Evolutionary conservation across 2,113 vertebrate species (phyloP).

Genomic region (Anguilla japonica): DNA sequence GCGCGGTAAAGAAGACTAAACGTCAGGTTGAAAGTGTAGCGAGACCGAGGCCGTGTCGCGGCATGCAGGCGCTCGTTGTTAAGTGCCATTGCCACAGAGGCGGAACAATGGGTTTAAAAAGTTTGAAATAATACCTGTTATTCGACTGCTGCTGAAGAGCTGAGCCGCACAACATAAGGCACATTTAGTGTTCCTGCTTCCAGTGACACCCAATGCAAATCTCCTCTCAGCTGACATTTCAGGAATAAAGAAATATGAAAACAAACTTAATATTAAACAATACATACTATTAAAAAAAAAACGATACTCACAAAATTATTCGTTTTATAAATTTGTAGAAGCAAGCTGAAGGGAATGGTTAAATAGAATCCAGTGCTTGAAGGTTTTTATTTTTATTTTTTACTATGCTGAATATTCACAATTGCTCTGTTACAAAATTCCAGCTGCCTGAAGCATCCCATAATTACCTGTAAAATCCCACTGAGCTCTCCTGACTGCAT

Average conservation of each 20-base stretch:
- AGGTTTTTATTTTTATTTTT: background rate
- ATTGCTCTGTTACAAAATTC: background rate
- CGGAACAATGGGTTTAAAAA: background rate
- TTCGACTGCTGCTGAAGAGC: background rate
- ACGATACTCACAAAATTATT: background rate
- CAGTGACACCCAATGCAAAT: background rate
- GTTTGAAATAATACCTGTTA: background rate
- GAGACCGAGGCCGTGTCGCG: background rate
- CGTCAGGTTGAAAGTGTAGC: background rate
- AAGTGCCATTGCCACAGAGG: background rate
- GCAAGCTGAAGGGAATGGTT: background rate
- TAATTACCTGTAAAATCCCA: slow-evolving; percentile 1
- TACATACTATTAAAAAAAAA: too few species aligned
- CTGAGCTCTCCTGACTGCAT: background rate
- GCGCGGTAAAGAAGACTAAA: background rate
- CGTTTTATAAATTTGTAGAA: background rate
- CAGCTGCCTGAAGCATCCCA: background rate
- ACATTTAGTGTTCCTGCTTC: background rate
- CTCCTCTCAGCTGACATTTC: background rate
- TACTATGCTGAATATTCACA: background rate
- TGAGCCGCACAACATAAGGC: background rate
- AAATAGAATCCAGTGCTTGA: background rate
- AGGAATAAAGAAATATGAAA: background rate
- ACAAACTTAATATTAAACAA: too few species aligned
- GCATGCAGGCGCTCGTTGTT: background rate